Percentiles rank a stretch among this genome's conserved stretches.
Conservation (phyloP, 2,888 invertebrate genomes). For the Phrixothrix hirtus region DNA sequence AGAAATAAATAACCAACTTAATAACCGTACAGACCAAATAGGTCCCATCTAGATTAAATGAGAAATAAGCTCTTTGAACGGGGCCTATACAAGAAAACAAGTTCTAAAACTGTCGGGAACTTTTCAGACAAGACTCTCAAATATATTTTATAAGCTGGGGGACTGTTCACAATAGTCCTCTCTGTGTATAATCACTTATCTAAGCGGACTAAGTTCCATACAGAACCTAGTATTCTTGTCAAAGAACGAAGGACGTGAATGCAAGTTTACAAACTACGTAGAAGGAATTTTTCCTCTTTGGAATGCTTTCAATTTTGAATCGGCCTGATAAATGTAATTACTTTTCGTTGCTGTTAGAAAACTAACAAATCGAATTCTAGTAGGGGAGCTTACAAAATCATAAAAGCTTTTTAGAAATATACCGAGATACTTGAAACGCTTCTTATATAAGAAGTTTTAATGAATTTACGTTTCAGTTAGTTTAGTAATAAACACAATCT, state of each 20-base stretch:
- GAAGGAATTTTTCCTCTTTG: conserved; percentile 19
- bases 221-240: conserved; percentile 26
- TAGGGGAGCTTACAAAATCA: too few relatives aligned
- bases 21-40: conserved; percentile 43
- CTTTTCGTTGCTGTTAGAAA: not conserved
- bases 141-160: conserved; percentile 40
- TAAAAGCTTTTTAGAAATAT: too few relatives aligned
- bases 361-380: too few relatives aligned
- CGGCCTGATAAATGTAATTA: conserved; percentile 18
- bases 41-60: conserved; percentile 46
- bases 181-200: conserved; percentile 44
- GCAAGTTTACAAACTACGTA: conserved; percentile 19
- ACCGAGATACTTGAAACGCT: too few relatives aligned
- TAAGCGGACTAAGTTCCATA: conserved; percentile 30
- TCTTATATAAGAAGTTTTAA: too few relatives aligned
- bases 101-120: conserved; percentile 44
- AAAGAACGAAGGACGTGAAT: conserved; percentile 26
- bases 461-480: too few relatives aligned
- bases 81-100: conserved; percentile 38
- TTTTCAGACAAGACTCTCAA: conserved; percentile 39
- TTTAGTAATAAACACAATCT: too few relatives aligned
- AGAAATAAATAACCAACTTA: conserved; percentile 45
- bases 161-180: conserved; percentile 39
- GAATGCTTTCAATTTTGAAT: conserved; percentile 14
- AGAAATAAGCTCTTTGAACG: conserved; percentile 44